Percentiles rank a stretch among this genome's conserved stretches.
phyloP scores from a whole-genome alignment of 2,797 vertebrate species.

The Malurus leucopterus region DNA sequence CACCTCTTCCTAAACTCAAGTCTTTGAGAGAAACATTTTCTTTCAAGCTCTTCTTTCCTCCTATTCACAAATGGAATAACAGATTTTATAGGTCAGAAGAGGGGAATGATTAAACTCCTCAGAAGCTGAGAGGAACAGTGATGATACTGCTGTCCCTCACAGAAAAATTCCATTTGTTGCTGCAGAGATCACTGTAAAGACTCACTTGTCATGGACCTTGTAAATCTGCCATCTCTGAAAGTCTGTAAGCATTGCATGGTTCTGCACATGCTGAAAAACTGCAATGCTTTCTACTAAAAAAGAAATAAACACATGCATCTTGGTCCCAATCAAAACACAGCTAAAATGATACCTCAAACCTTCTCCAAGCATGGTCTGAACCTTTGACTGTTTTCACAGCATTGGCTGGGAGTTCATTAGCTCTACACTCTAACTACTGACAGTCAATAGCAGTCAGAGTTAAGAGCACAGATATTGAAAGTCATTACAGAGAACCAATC shows the following conservation, averaged over 20 bases:
- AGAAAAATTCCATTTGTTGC: not conserved
- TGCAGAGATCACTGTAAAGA: not conserved
- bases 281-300: not conserved
- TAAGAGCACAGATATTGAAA: not conserved
- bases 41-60: not conserved
- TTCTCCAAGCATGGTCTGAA: not conserved
- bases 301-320: not conserved
- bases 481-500: not conserved
- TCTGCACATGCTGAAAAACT: not conserved
- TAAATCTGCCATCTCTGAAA: not conserved
- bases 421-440: not conserved
- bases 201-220: rapidly evolving
- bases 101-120: not conserved
- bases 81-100: not conserved
- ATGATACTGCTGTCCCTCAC: not conserved
- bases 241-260: not conserved
- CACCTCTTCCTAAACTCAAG: not conserved
- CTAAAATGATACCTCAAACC: not conserved
- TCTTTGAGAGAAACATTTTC: not conserved
- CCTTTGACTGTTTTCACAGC: not conserved
- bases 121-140: not conserved
- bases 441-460: not conserved
- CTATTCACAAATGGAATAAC: not conserved
- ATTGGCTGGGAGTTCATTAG: not conserved
- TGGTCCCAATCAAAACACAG: not conserved